phyloP scores from a whole-genome alignment of 2,113 vertebrate species.

The Pluvialis apricaria region DNA sequence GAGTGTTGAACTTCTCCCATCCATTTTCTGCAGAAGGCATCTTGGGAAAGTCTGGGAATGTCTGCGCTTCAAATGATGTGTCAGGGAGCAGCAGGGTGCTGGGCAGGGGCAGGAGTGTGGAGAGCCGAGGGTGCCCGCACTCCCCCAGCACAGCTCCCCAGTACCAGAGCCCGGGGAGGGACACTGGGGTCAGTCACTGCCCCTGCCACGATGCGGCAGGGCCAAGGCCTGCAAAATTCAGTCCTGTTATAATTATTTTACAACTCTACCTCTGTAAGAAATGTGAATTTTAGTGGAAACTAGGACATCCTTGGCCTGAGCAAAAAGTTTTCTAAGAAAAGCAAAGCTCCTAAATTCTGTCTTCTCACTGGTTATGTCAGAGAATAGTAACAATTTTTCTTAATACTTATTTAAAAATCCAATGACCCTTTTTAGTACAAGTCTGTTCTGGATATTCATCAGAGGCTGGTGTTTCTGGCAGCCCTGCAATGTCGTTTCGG shows the following conservation, averaged over 20 bases:
- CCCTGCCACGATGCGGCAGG: neutral
- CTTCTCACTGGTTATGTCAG: neutral
- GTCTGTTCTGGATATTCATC: neutral
- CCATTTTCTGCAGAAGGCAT: neutral
- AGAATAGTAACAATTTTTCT: neutral
- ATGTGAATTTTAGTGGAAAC: neutral
- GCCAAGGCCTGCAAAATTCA: neutral
- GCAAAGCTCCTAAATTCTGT: neutral
- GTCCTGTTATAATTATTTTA: neutral
- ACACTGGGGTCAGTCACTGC: accelerated
- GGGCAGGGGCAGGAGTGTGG: neutral
- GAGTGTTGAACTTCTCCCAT: neutral
- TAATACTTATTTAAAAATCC: neutral
- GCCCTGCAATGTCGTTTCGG: neutral
- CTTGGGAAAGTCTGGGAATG: neutral
- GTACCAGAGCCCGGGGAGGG: neutral
- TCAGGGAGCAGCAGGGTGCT: neutral
- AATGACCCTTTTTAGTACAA: neutral
- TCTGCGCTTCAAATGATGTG: neutral
- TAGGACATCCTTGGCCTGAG: neutral
- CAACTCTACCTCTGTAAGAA: neutral
- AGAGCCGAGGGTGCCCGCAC: accelerated
- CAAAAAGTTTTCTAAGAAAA: neutral
- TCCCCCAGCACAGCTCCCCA: accelerated
- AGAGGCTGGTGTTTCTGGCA: neutral